Evolutionary conservation across 2,888 invertebrate genomes (phyloP).

Genomic region (Tyria jacobaeae): DNA sequence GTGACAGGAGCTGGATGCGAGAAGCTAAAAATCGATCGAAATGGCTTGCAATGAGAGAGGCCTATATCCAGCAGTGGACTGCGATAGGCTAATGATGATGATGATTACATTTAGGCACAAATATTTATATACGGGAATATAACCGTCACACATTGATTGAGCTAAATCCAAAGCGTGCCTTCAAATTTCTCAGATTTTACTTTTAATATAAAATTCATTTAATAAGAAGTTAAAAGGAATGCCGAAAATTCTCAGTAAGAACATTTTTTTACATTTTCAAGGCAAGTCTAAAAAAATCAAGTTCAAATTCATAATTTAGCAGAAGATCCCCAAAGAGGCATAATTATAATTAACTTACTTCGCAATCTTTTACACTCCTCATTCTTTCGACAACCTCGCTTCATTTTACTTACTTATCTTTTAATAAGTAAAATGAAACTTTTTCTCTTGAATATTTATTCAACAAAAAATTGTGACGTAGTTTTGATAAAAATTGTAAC

Average conservation of each 20-base stretch:
- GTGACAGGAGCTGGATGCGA: too few relatives aligned
- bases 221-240: neutral
- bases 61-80: too few relatives aligned
- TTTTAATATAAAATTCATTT: neutral
- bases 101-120: too few relatives aligned
- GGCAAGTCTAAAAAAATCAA: constrained; percentile 18
- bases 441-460: neutral
- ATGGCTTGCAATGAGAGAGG: too few relatives aligned
- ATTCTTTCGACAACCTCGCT: constrained; percentile 22
- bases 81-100: too few relatives aligned
- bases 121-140: too few relatives aligned
- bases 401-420: constrained; percentile 25
- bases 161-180: too few relatives aligned
- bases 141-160: too few relatives aligned
- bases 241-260: neutral
- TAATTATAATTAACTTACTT: constrained; percentile 33
- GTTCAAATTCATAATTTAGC: constrained; percentile 29
- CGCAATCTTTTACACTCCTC: constrained; percentile 26
- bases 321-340: constrained; percentile 17
- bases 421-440: constrained; percentile 19
- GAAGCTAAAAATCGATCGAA: too few relatives aligned
- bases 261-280: constrained; percentile 16
- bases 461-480: neutral
- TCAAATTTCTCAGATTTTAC: too few relatives aligned
- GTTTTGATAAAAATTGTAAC: neutral